Base-by-base conservation (phyloP, 1,140 invertebrate species). In the Caerostris extrusa region DNA sequence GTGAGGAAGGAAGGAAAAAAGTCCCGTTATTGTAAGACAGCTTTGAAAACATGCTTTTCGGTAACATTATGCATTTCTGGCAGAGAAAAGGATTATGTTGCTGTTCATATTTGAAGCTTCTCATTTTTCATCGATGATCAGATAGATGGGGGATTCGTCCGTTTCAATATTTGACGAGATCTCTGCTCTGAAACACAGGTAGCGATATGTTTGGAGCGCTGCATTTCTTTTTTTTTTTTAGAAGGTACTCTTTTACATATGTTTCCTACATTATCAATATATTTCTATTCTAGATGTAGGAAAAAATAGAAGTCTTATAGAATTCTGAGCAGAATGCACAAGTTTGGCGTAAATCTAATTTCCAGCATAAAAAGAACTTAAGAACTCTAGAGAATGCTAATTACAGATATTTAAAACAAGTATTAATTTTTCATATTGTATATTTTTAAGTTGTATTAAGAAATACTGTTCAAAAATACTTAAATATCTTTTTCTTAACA, bases 131-230 rank as follows among this genome's bases (percentile, higher is more conserved):
- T 61, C 86, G 58, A 61, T 88, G 86, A 88, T 88, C 86, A 53
- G 34, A 61, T 58, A 34, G 56, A 64, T 57, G 60, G 86, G n/a
- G n/a, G 19, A 64, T 88, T 61, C 58, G 50, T 64, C 86, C 86
- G 55, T 88, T 88, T 88, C 86, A 88, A 88, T 88, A 88, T 88
- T 88, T 88, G 86, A 88, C 86, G 86, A 88, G 58, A n/a, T 88
- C 86, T 88, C 82, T 19, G 19, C 55, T 34, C 56, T 57, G 71
- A 77, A 77, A 77, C 71, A 77, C 10, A 77, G 19, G 71, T 34
- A 53, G 71, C 50, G 50, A 77, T 77, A 77, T 50, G 71, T 50
- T 77, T 77, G 50, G 34, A 2, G 71, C 34, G 12, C 71, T 14
- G 71, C 71, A 50, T 53, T 77, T n/a, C n/a, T 12, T 77, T 19